Conservation (phyloP, 2,888 invertebrate genomes). For the Platycnemis pennipes region DNA sequence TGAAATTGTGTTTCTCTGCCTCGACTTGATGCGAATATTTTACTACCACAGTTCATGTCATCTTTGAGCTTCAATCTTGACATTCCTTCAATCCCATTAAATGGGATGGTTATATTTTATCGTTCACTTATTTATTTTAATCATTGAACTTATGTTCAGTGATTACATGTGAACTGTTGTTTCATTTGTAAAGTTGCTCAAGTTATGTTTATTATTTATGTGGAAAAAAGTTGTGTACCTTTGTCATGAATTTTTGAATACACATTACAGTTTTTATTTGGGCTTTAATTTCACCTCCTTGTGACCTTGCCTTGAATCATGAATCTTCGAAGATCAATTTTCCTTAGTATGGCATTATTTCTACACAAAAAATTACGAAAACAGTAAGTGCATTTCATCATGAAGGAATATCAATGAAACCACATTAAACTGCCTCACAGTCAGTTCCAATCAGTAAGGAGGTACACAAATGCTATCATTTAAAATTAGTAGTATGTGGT, state of each 20-base stretch:
- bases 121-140: conserved; percentile 15
- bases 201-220: conserved; percentile 55
- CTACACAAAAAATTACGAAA: too few relatives aligned
- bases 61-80: conserved; percentile 10
- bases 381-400: too few relatives aligned
- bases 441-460: too few relatives aligned
- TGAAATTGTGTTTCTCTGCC: background rate
- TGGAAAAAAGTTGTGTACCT: conserved; percentile 54
- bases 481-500: too few relatives aligned
- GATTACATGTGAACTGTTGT: conserved; percentile 47
- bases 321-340: too few relatives aligned
- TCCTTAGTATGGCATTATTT: too few relatives aligned
- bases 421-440: too few relatives aligned
- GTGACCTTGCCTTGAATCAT: background rate
- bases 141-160: background rate
- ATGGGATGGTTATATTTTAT: conserved; percentile 57
- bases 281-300: background rate
- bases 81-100: conserved; percentile 55
- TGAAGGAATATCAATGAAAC: too few relatives aligned
- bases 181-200: conserved; percentile 58
- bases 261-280: background rate
- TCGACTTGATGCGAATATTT: conserved; percentile 22
- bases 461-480: too few relatives aligned
- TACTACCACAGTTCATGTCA: conserved; percentile 36
- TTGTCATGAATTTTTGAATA: conserved; percentile 40